A percentile compares a stretch with the other conserved stretches of the same genome.
These are phyloP conservation scores for Chelonia mydas DNA, from an alignment of 2,797 vertebrate genomes.

Conservation along the genomic window DNA sequence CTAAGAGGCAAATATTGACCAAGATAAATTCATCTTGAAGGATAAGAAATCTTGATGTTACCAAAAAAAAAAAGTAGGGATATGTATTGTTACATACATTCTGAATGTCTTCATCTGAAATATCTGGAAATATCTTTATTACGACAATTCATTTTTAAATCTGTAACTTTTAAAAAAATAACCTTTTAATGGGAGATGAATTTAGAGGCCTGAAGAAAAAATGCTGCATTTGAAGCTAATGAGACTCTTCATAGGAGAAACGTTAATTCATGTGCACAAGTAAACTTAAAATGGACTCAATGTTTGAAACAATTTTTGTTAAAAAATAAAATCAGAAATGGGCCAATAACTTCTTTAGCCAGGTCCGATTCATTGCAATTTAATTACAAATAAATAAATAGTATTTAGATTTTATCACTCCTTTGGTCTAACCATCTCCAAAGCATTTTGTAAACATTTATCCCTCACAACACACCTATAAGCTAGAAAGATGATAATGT, in stretches of 20 bases:
- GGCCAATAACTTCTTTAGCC: background rate
- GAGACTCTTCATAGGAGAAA: background rate
- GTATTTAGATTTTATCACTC: background rate
- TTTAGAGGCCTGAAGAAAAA: background rate
- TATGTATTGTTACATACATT: background rate
- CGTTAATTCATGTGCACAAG: accelerated
- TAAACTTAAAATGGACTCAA: background rate
- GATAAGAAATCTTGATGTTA: background rate
- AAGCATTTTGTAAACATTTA: background rate
- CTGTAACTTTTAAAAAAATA: background rate
- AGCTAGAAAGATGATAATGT: background rate
- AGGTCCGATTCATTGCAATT: background rate
- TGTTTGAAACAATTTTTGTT: background rate
- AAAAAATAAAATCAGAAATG: background rate
- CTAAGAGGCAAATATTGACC: background rate
- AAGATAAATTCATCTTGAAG: background rate
- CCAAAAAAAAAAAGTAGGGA: background rate
- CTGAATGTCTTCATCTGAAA: background rate
- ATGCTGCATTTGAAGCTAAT: background rate
- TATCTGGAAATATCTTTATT: background rate
- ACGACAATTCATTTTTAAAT: background rate
- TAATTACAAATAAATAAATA: constrained; percentile 2
- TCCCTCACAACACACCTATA: background rate
- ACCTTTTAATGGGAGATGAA: background rate
- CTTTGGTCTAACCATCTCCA: background rate